Evolutionary conservation across 2,113 vertebrate species (phyloP).

Genomic region (Sialia sialis): DNA sequence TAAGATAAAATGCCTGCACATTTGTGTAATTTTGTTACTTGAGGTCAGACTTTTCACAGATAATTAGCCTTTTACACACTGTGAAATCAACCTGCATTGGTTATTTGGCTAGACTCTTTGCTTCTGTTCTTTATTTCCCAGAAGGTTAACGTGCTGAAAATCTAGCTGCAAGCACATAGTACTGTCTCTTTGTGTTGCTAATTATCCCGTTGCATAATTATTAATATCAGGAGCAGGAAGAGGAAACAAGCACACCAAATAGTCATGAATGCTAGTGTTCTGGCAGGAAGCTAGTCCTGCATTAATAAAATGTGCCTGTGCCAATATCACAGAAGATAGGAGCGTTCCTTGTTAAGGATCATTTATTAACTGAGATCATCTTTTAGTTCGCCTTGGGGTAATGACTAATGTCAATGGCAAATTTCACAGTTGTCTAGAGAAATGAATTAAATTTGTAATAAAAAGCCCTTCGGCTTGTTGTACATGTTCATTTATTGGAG

Average conservation of each 20-base stretch:
- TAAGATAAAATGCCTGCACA: slow-evolving; percentile 80
- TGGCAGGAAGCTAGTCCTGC: slow-evolving; percentile 80
- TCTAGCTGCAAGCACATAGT: slow-evolving; percentile 81
- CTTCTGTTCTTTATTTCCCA: slow-evolving; percentile 84
- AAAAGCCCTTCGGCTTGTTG: slow-evolving; percentile 96
- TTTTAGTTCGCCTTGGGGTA: slow-evolving; percentile 96
- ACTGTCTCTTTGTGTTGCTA: slow-evolving; percentile 84
- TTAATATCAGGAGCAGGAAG: slow-evolving; percentile 87
- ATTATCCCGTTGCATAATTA: slow-evolving; percentile 92
- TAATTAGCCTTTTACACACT: slow-evolving; percentile 86
- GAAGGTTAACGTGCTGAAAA: slow-evolving; percentile 84
- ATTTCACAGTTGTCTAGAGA: slow-evolving; percentile 99
- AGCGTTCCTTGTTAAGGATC: slow-evolving; percentile 94
- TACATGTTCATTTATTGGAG: slow-evolving; percentile 92
- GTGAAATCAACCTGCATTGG: slow-evolving; percentile 85
- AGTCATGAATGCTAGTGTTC: slow-evolving; percentile 78
- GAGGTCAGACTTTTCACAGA: slow-evolving; percentile 84
- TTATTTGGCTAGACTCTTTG: slow-evolving; percentile 82
- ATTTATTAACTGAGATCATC: slow-evolving; percentile 99
- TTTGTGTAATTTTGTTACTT: slow-evolving; percentile 79
- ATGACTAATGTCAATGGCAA: slow-evolving; percentile 99
- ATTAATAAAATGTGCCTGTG: slow-evolving; percentile 90
- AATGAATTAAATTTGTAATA: slow-evolving; percentile 98
- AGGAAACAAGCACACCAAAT: slow-evolving; percentile 84
- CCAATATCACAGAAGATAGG: slow-evolving; percentile 85